phyloP scores from a whole-genome alignment of 2,113 vertebrate species.

The Pagrus major region DNA sequence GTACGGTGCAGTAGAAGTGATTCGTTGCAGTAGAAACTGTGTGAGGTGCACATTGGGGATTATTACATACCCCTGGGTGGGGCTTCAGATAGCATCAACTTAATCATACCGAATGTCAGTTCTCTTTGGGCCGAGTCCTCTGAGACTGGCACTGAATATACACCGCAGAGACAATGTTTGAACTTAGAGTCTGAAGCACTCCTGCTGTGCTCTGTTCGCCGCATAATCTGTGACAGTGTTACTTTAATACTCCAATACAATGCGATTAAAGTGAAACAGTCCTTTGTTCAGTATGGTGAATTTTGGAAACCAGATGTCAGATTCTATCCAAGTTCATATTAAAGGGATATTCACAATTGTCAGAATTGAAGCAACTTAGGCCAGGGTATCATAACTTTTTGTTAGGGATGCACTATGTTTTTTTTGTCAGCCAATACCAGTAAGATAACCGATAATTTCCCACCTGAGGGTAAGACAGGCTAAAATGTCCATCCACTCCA shows the following conservation, averaged over 20 bases:
- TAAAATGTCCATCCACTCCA: too few species aligned
- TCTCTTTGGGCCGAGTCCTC: slow-evolving; percentile 63
- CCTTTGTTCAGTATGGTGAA: slow-evolving; percentile 6
- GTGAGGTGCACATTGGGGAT: slow-evolving; percentile 54
- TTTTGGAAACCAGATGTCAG: background rate
- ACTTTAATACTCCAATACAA: slow-evolving; percentile 24
- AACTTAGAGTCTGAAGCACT: slow-evolving; percentile 50
- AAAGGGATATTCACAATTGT: background rate
- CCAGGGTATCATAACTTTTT: background rate
- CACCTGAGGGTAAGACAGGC: too few species aligned
- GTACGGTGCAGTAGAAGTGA: slow-evolving; percentile 33
- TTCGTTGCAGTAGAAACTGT: slow-evolving; percentile 50
- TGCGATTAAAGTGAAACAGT: slow-evolving; percentile 18
- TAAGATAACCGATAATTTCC: too few species aligned
- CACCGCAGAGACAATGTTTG: slow-evolving; percentile 51
- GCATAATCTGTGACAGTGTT: slow-evolving; percentile 39
- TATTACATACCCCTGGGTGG: slow-evolving; percentile 56
- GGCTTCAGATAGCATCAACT: slow-evolving; percentile 67
- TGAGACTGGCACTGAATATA: slow-evolving; percentile 59
- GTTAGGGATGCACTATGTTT: too few species aligned
- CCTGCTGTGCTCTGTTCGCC: slow-evolving; percentile 11
- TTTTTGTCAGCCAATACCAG: too few species aligned
- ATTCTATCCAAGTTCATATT: background rate
- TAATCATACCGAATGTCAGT: slow-evolving; percentile 73
- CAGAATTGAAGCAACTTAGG: background rate